Percentiles rank a stretch among this genome's conserved stretches.
These are phyloP conservation scores for Coelopa frigida DNA, from an alignment of 1,140 invertebrate genomes.

Conservation along the genomic window DNA sequence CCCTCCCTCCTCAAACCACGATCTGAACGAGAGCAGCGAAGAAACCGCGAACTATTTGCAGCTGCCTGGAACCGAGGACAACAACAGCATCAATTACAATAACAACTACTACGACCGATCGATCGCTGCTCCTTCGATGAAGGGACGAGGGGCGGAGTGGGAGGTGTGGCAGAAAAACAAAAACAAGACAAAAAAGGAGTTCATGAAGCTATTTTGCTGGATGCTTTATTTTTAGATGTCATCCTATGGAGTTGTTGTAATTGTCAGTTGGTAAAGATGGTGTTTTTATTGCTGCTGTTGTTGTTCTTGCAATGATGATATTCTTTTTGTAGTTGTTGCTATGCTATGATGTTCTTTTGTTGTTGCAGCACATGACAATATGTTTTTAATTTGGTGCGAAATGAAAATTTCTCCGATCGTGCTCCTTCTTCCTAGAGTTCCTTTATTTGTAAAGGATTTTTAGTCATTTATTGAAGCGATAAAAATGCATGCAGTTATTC, in stretches of 20 bases:
- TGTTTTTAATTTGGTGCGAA: constrained; percentile 19
- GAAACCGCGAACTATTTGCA: too few relatives aligned
- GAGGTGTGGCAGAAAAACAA: not conserved
- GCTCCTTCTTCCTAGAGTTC: not conserved
- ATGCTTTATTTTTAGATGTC: not conserved
- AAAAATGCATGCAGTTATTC: too few relatives aligned
- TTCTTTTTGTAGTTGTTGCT: not conserved
- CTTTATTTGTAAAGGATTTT: too few relatives aligned
- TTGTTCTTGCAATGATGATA: not conserved
- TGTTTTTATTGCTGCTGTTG: constrained; percentile 2
- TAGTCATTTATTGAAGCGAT: too few relatives aligned
- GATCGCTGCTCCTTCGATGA: too few relatives aligned
- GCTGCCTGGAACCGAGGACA: too few relatives aligned
- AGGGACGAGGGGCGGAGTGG: too few relatives aligned
- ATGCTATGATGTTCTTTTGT: not conserved
- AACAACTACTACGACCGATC: too few relatives aligned
- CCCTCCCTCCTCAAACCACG: too few relatives aligned
- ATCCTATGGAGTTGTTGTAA: constrained; percentile 1
- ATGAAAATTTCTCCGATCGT: constrained; percentile 3
- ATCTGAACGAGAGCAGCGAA: too few relatives aligned
- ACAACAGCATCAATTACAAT: too few relatives aligned
- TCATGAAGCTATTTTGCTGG: not conserved
- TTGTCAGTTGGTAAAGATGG: not conserved
- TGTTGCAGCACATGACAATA: constrained; percentile 14
- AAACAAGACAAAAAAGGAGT: not conserved